These are phyloP conservation scores for Thomomys bottae DNA, from an alignment of 2,113 vertebrate genomes.

Conservation along the genomic window DNA sequence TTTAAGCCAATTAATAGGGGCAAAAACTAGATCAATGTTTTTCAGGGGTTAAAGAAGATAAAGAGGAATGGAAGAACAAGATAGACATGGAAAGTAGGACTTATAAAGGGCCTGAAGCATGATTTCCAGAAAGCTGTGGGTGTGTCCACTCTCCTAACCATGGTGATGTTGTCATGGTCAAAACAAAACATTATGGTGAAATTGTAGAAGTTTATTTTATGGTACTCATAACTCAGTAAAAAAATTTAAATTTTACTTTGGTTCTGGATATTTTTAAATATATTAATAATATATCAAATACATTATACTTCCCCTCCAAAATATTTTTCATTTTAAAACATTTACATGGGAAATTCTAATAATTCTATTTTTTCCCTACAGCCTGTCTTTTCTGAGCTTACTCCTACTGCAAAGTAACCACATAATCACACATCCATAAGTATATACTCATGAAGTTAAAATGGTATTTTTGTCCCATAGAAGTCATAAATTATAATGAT, in stretches of 20 bases:
- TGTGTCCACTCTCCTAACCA: background rate
- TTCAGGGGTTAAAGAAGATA: background rate
- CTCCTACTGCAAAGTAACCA: conserved; percentile 74
- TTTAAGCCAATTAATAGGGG: background rate
- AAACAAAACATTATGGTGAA: background rate
- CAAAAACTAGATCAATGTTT: background rate
- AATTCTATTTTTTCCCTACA: conserved; percentile 23
- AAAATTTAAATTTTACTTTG: background rate
- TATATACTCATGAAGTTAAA: conserved; percentile 78
- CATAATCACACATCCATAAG: conserved; percentile 80
- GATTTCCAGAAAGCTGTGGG: background rate
- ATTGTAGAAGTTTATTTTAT: background rate
- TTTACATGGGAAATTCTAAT: background rate
- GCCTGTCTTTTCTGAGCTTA: conserved; percentile 72
- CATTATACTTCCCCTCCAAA: background rate
- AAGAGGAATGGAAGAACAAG: background rate
- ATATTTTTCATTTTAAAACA: background rate
- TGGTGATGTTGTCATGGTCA: background rate
- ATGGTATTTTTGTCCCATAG: conserved; percentile 68
- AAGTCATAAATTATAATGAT: conserved; percentile 78
- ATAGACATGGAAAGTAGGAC: background rate
- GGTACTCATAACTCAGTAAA: background rate
- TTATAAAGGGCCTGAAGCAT: background rate
- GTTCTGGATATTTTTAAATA: background rate
- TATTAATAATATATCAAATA: background rate